phyloP scores from a whole-genome alignment of 2,888 invertebrate species.

The Athetis lepigone region DNA sequence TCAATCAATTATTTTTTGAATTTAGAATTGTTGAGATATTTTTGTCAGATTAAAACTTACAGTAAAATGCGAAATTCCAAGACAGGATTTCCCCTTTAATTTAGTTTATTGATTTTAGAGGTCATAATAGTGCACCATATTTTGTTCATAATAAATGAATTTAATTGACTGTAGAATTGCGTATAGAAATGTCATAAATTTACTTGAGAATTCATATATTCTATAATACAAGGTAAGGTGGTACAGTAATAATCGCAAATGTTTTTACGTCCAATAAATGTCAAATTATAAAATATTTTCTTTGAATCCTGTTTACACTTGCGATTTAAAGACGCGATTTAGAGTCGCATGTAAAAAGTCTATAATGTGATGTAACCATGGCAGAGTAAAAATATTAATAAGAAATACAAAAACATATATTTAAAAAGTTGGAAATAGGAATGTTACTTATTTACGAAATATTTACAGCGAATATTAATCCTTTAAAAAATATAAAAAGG shows the following conservation, averaged over 20 bases:
- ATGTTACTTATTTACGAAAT: not conserved
- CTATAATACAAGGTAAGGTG: conserved; percentile 45
- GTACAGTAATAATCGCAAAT: conserved; percentile 52
- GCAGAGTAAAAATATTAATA: not conserved
- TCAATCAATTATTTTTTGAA: too few species aligned
- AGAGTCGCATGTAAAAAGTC: not conserved
- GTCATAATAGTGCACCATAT: too few species aligned
- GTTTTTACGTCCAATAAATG: conserved; percentile 27
- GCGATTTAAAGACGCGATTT: conserved; percentile 33
- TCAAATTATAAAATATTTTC: conserved; percentile 22
- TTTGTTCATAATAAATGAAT: too few species aligned
- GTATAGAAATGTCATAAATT: too few species aligned
- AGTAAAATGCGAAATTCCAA: too few species aligned
- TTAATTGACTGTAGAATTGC: not conserved
- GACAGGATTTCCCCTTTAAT: too few species aligned
- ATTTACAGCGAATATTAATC: conserved; percentile 18
- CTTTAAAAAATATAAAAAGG: conserved; percentile 13
- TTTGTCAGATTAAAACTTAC: too few species aligned
- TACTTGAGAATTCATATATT: conserved; percentile 23
- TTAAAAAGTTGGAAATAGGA: not conserved
- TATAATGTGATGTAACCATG: conserved; percentile 18
- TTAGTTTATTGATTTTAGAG: too few species aligned
- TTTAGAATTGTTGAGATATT: too few species aligned
- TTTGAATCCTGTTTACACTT: conserved; percentile 26
- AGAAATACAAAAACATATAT: not conserved